Evolutionary conservation across 2,113 vertebrate species (phyloP).

Genomic region (Nyctereutes procyonoides): DNA sequence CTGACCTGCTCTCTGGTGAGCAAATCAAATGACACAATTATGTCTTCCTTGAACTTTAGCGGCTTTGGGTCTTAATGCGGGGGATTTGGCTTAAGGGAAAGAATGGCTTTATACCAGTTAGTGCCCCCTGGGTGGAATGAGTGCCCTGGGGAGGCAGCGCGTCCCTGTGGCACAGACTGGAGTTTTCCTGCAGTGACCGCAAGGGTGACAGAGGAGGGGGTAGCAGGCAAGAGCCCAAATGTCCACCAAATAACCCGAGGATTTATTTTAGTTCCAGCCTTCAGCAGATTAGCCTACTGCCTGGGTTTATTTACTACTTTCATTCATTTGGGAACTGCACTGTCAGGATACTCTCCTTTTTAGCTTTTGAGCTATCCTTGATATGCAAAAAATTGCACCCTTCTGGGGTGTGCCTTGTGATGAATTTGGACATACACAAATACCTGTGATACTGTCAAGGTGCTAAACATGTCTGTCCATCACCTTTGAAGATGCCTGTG

Average conservation of each 20-base stretch:
- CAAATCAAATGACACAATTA: constrained; percentile 10
- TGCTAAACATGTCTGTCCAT: neutral
- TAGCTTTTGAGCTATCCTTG: too few species aligned
- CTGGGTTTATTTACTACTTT: neutral
- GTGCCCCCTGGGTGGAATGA: accelerated
- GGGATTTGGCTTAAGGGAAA: neutral
- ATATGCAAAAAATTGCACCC: neutral
- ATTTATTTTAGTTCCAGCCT: accelerated
- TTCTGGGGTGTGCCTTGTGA: neutral
- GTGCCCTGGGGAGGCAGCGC: accelerated
- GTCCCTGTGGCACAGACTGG: neutral
- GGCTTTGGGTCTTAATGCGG: neutral
- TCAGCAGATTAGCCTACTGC: too few species aligned
- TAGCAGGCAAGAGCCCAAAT: accelerated
- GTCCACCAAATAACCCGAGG: accelerated
- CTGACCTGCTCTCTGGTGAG: constrained; percentile 35
- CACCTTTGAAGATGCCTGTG: neutral
- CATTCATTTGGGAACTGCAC: too few species aligned
- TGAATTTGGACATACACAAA: neutral
- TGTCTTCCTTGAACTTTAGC: constrained; percentile 15
- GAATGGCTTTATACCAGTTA: neutral
- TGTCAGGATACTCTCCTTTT: neutral
- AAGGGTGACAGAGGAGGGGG: neutral
- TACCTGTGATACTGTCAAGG: neutral
- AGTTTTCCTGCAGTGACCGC: neutral